Evolutionary conservation across 2,888 invertebrate species (phyloP).

Genomic region (Diarsia mendica): DNA sequence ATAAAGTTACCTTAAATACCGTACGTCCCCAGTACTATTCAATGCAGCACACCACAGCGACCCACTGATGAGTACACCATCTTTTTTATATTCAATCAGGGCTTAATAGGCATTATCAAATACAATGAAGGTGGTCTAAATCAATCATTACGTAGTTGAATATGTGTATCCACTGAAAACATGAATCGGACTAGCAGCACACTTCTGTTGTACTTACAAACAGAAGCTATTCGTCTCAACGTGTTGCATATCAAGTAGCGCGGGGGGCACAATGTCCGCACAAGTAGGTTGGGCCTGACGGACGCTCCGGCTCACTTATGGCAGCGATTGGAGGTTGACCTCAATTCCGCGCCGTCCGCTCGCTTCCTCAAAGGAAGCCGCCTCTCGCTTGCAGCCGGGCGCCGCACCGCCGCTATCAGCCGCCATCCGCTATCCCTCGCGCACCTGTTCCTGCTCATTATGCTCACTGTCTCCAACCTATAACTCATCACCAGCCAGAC

Average conservation of each 20-base stretch:
- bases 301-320: slow-evolving; percentile 41
- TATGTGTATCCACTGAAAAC: not conserved
- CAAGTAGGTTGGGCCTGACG: slow-evolving; percentile 8
- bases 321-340: slow-evolving; percentile 62
- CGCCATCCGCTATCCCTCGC: slow-evolving; percentile 12
- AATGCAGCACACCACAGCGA: too few relatives aligned
- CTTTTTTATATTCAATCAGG: not conserved
- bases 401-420: slow-evolving; percentile 29
- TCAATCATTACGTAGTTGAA: not conserved
- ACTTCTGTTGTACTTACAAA: slow-evolving; percentile 1
- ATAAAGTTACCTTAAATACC: too few relatives aligned
- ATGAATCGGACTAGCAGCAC: not conserved
- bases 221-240: not conserved
- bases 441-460: not conserved
- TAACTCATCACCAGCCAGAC: not conserved
- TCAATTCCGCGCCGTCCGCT: slow-evolving; percentile 46
- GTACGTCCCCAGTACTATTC: too few relatives aligned
- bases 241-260: slow-evolving; percentile 7
- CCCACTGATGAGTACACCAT: too few relatives aligned
- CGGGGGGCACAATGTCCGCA: slow-evolving; percentile 12
- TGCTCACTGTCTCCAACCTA: not conserved
- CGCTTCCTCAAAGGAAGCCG: slow-evolving; percentile 60
- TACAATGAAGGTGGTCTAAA: not conserved
- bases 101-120: not conserved
- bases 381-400: slow-evolving; percentile 28